These are phyloP conservation scores for Pygoscelis antarcticus DNA, from an alignment of 2,113 vertebrate species.

Conservation along the genomic window DNA sequence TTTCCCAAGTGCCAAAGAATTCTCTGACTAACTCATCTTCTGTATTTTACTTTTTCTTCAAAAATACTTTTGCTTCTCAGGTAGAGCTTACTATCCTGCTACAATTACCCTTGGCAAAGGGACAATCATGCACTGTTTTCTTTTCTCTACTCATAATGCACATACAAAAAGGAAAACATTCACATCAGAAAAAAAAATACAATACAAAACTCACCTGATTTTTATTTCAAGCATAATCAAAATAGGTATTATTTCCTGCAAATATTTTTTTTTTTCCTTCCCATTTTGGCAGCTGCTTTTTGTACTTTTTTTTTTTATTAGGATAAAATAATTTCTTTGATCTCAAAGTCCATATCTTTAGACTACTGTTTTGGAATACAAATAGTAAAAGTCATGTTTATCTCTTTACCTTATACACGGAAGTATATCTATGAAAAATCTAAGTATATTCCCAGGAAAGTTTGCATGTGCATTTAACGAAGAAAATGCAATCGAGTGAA, in stretches of 20 bases:
- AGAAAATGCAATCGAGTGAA: not conserved
- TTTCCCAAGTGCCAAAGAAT: not conserved
- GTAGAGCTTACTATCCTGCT: not conserved
- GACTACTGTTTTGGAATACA: not conserved
- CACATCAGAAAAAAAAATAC: not conserved
- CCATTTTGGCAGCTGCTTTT: not conserved
- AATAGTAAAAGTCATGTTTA: not conserved
- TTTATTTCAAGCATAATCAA: not conserved
- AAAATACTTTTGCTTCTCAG: not conserved
- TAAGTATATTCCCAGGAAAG: not conserved
- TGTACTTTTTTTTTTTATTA: not conserved
- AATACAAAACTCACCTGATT: not conserved
- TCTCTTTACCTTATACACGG: not conserved
- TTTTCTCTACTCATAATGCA: not conserved
- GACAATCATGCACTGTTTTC: not conserved
- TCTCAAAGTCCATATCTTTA: not conserved
- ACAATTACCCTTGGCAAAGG: not conserved
- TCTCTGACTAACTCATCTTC: not conserved
- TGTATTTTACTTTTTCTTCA: not conserved
- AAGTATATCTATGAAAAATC: not conserved
- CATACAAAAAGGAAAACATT: not conserved
- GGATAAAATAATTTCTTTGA: not conserved
- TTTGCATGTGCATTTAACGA: not conserved
- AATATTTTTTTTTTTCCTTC: not conserved
- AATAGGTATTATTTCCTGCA: not conserved